Evolutionary conservation across 2,888 invertebrate species (phyloP).

Genomic region (Eupithecia abbreviata): DNA sequence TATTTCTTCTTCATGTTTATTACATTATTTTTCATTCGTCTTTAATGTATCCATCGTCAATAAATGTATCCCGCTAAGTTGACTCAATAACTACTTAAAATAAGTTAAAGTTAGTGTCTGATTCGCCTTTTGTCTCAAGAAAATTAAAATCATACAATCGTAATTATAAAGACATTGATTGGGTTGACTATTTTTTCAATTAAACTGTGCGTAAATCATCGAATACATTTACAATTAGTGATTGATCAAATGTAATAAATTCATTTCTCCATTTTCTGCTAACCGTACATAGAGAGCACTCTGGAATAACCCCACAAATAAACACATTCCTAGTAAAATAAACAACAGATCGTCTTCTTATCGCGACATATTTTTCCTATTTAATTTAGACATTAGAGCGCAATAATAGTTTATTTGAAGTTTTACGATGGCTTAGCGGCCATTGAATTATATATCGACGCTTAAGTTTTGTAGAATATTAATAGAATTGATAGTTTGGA

Average conservation of each 20-base stretch:
- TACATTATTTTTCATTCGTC: no score
- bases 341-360: slow-evolving; percentile 32
- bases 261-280: neutral
- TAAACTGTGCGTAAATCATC: no score
- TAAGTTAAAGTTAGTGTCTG: no score
- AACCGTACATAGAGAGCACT: neutral
- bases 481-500: slow-evolving; percentile 24
- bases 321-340: slow-evolving; percentile 32
- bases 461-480: slow-evolving; percentile 22
- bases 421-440: slow-evolving; percentile 39
- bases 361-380: slow-evolving; percentile 43
- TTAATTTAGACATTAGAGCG: slow-evolving; percentile 46
- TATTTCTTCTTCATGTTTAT: neutral
- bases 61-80: no score
- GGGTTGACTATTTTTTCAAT: no score
- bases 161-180: no score
- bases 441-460: slow-evolving; percentile 35
- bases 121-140: no score
- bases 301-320: slow-evolving; percentile 24
- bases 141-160: no score
- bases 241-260: no score
- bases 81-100: no score
- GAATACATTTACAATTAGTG: no score
- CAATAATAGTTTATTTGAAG: slow-evolving; percentile 41
- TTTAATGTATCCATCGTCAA: no score